These are phyloP conservation scores for Hiodon alosoides DNA, from an alignment of 2,113 vertebrate species.

Conservation along the genomic window DNA sequence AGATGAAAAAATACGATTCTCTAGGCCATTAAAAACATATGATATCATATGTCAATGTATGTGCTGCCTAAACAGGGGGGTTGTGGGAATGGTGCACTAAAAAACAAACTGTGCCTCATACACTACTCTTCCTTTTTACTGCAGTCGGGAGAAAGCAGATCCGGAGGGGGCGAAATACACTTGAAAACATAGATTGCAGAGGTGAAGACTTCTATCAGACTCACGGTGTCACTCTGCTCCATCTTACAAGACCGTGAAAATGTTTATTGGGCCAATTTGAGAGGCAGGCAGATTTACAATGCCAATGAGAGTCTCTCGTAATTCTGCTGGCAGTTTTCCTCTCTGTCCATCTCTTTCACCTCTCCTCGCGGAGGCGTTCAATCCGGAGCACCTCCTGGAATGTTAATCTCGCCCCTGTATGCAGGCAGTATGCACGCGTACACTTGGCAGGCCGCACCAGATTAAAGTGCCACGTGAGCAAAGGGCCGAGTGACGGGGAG, in stretches of 20 bases:
- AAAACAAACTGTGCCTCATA: neutral
- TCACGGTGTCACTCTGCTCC: constrained; percentile 49
- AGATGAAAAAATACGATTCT: neutral
- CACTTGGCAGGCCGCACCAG: constrained; percentile 6
- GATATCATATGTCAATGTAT: neutral
- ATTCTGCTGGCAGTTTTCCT: constrained; percentile 52
- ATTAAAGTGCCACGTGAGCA: constrained; percentile 48
- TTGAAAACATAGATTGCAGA: constrained; percentile 25
- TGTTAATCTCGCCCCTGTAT: constrained; percentile 43
- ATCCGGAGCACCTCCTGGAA: constrained; percentile 45
- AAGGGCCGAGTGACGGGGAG: constrained; percentile 54
- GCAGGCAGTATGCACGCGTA: constrained; percentile 34
- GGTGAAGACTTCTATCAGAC: constrained; percentile 52
- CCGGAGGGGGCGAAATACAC: too few species aligned
- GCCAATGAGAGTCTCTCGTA: constrained; percentile 44
- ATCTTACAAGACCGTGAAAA: constrained; percentile 53
- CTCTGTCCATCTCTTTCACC: constrained; percentile 54
- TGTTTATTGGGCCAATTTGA: constrained; percentile 53
- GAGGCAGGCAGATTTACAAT: constrained; percentile 34
- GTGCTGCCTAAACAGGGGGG: neutral
- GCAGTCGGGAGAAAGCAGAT: too few species aligned
- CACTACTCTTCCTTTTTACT: too few species aligned
- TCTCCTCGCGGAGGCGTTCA: constrained; percentile 49
- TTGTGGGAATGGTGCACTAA: neutral
- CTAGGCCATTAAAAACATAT: neutral